These are phyloP conservation scores for Lithobius niger DNA, from an alignment of 1,140 invertebrate species.

Conservation along the genomic window DNA sequence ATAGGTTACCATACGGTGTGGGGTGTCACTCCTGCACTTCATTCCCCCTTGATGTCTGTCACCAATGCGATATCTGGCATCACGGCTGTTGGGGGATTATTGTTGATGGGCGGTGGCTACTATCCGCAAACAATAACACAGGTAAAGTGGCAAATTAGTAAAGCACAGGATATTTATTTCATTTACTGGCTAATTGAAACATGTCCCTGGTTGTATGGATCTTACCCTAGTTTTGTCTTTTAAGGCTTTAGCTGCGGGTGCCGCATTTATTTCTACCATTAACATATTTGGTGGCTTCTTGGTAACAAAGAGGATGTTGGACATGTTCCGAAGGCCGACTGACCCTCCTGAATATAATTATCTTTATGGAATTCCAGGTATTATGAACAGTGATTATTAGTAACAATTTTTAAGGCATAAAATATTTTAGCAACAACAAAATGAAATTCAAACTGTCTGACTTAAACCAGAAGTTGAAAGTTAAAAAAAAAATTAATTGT, in stretches of 20 bases:
- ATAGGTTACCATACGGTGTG: conserved; percentile 74
- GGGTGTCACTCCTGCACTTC: conserved; percentile 78
- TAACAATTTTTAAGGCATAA: no score
- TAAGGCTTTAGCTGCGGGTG: conserved; percentile 54
- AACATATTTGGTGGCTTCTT: conserved; percentile 85
- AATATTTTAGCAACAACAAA: neutral
- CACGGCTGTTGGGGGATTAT: conserved; percentile 72
- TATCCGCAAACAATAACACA: conserved; percentile 52
- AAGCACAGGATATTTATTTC: neutral
- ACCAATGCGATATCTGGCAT: conserved; percentile 87
- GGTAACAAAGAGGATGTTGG: conserved; percentile 79
- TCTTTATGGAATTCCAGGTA: conserved; percentile 59
- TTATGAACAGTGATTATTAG: no score
- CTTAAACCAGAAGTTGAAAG: no score
- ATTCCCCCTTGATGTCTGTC: conserved; percentile 84
- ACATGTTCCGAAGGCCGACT: conserved; percentile 72
- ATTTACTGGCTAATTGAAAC: neutral
- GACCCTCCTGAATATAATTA: conserved; percentile 78
- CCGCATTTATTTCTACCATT: conserved; percentile 75
- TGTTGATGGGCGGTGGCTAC: conserved; percentile 65
- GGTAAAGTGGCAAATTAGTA: no score
- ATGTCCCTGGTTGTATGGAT: no score
- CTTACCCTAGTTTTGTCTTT: no score
- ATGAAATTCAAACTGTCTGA: no score
- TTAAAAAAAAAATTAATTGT: neutral